Conservation (phyloP, 2,888 invertebrate genomes). For the Sinelater perroti region DNA sequence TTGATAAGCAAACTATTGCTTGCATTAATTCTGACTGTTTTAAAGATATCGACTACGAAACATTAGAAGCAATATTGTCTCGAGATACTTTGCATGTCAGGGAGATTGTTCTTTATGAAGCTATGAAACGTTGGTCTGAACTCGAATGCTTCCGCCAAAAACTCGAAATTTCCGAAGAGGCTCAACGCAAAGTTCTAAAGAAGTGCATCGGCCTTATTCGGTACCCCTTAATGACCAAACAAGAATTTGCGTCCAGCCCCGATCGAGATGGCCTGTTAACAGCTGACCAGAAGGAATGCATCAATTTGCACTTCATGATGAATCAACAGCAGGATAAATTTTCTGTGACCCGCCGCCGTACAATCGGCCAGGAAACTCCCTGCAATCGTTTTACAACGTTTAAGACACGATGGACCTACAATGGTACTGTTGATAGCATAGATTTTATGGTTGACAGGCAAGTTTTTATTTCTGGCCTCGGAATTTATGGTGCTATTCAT, state of each 20-base stretch:
- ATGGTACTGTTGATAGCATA: conserved; percentile 82
- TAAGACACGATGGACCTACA: conserved; percentile 80
- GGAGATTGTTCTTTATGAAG: conserved; percentile 81
- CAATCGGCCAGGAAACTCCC: conserved; percentile 81
- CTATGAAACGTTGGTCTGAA: conserved; percentile 77
- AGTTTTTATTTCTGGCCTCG: conserved; percentile 85
- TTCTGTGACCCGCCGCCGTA: conserved; percentile 75
- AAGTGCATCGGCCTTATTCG: conserved; percentile 76
- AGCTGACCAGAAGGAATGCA: conserved; percentile 78
- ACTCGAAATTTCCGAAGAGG: conserved; percentile 70
- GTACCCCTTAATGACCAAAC: conserved; percentile 85
- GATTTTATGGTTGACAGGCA: conserved; percentile 82
- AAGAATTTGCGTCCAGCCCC: conserved; percentile 82
- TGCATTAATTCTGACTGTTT: conserved; percentile 83
- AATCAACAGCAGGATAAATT: conserved; percentile 83
- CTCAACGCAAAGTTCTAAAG: conserved; percentile 75
- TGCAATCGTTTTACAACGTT: conserved; percentile 78
- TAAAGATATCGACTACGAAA: conserved; percentile 82
- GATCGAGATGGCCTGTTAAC: conserved; percentile 79
- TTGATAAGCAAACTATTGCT: conserved; percentile 84
- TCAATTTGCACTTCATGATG: conserved; percentile 75
- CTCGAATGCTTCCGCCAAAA: conserved; percentile 77
- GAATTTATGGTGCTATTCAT: conserved; percentile 83
- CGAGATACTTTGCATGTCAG: conserved; percentile 81
- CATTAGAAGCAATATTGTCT: conserved; percentile 77